Base-by-base conservation (phyloP, 2,113 vertebrate species). In the Plestiodon gilberti region DNA sequence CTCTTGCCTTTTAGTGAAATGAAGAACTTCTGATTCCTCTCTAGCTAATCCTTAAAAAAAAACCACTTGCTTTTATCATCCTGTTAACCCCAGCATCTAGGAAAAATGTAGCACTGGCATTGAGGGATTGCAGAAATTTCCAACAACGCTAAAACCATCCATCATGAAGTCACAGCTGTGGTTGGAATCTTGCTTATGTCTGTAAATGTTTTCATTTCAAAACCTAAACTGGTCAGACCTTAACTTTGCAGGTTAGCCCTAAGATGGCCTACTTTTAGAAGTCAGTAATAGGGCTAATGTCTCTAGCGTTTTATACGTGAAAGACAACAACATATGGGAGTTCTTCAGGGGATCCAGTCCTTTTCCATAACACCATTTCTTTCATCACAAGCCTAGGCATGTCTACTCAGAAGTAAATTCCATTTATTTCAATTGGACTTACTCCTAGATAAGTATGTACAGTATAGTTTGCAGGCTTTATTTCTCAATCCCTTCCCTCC, bases 81-180 rank as follows among this genome's bases (percentile, higher is more conserved):
- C 77, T 73, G 59, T 88, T 81, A 84, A 64, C 70, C 71, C 33
- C 62, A 81, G 59, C 80, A 23, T 28, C 35, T 59, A 48, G 43
- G 7, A 69, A 81, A 88, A 10, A 25, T 33, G 2, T n/a, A 62
- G n/a, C 59, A 1, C 11, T 81, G 13, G 11, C 5, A 15, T 6
- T 83, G 84, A 87, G 33, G 48, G 82, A 90, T 13, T 38, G 62
- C 84, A 81, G 59, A 67, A 74, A 81, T 76, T 86, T 81, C 84
- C 73, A 40, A 4, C 28, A 59, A 1, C 3, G 81, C 23, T 74
- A 55, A 86, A 83, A 9, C 3, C 73, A 43, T 15, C 1, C 1
- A 38, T 57, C 83, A 81, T 13, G 61, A 90, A 86, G n/a, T 84
- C 76, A 84, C 43, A 80, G 57, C 2, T 64, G 74, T 6, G 83